phyloP scores from a whole-genome alignment of 2,888 invertebrate genomes.

The Orthosia gracilis region DNA sequence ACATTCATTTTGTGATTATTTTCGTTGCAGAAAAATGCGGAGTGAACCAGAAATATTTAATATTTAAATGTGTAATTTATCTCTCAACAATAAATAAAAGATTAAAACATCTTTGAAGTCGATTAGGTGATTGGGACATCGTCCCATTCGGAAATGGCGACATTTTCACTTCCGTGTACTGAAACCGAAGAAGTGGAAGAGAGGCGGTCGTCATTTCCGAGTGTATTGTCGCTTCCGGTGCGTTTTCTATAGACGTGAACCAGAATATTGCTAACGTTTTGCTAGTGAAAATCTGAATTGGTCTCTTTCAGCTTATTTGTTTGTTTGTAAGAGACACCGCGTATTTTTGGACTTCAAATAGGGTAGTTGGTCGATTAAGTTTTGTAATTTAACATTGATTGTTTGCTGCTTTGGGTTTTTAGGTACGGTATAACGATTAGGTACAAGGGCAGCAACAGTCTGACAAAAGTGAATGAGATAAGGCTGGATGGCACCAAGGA shows the following conservation, averaged over 20 bases:
- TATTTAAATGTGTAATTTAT: not conserved
- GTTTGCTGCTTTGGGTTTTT: not conserved
- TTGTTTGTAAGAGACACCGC: not conserved
- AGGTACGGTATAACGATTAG: not conserved
- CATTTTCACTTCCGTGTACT: slow-evolving; percentile 64
- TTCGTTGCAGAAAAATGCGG: not conserved
- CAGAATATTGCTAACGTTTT: slow-evolving; percentile 52
- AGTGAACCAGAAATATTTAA: no score
- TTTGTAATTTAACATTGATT: not conserved
- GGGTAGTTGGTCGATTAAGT: not conserved
- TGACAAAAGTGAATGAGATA: not conserved
- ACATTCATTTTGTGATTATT: not conserved
- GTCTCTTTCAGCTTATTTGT: slow-evolving; percentile 34
- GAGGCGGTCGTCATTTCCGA: slow-evolving; percentile 68
- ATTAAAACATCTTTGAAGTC: slow-evolving; percentile 45
- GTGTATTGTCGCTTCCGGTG: slow-evolving; percentile 63
- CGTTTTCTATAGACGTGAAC: slow-evolving; percentile 60
- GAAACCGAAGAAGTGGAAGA: slow-evolving; percentile 65
- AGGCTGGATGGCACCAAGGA: no score
- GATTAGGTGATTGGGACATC: slow-evolving; percentile 65
- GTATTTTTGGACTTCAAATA: not conserved
- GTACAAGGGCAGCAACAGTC: not conserved
- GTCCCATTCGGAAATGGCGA: slow-evolving; percentile 55
- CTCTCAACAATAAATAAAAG: slow-evolving; percentile 35
- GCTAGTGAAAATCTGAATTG: slow-evolving; percentile 45